Evolutionary conservation across 2,888 invertebrate genomes (phyloP), one percentile per base, ranked within the genome.

Genomic region (Drosophila neotestacea): DNA sequence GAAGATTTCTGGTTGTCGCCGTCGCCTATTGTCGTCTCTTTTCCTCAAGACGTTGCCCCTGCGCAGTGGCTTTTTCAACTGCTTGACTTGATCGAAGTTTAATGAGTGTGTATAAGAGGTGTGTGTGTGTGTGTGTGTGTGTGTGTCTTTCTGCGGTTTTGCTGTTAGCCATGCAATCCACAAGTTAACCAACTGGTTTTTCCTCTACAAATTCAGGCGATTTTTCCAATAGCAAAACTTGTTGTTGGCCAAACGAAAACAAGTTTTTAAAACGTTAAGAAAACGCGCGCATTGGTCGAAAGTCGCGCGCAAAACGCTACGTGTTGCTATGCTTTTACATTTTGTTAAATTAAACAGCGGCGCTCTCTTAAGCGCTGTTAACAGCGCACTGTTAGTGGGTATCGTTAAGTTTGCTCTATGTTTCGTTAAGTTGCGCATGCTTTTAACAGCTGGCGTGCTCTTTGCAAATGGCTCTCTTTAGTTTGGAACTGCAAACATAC

Each of bases 141-240:
- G 9, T 65, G 13, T 51, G 13, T 51, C 6, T 59, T 27, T 50
- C 41, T 67, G 56, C 44, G 38, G 42, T 32, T 39, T 39, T 39
- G 52, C 44, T 44, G 54, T 32, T 34, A 42, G 73, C 46, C 56
- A 52, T 67, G 68, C 55, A 48, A 59, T 48, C 52, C 38, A 51
- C 55, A 70, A 75, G 70, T 75, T 48, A 54, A 52, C 52, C 70
- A 84, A 85, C 81, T 81, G 77, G 81, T 78, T 75, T 79, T 80
- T 67, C 70, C 68, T 54, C 68, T 65, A 54, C 48, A 44, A 32
- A 48, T 47, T 66, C 41, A 60, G 48, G 42, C 64, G 63, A 62
- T 79, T 79, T 79, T 79, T 60, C 60, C 32, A 42, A 56, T 36
- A 55, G 48, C 3, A 16, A 71, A 54, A 62, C 70, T 78, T 79